These are phyloP conservation scores for Danaus plexippus DNA, from an alignment of 1,140 invertebrate species.

Conservation along the genomic window DNA sequence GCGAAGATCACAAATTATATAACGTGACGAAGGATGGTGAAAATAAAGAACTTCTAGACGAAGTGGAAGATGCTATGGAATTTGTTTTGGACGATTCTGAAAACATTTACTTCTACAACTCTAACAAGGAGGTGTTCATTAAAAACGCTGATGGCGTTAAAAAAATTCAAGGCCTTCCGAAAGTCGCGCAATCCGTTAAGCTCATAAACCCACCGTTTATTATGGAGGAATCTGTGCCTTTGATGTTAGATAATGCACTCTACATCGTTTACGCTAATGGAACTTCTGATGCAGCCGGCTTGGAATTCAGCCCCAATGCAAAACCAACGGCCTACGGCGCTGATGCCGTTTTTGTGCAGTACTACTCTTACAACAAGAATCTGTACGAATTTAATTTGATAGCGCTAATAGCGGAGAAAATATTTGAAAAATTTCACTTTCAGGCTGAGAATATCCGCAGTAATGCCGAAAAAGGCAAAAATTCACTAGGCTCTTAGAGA, in stretches of 20 bases:
- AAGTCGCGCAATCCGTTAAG: conserved; percentile 19
- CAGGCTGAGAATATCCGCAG: no score
- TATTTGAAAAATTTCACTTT: no score
- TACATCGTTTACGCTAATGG: conserved; percentile 37
- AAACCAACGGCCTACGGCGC: conserved; percentile 38
- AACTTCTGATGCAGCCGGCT: conserved; percentile 18
- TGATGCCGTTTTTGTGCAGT: conserved; percentile 39
- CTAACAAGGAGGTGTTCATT: conserved; percentile 33
- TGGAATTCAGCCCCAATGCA: conserved; percentile 22
- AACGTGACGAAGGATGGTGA: conserved; percentile 41
- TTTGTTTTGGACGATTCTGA: conserved; percentile 39
- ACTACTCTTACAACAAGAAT: conserved; percentile 42
- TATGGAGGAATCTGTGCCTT: conserved; percentile 29
- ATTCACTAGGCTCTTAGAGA: no score
- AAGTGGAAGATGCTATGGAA: conserved; percentile 32
- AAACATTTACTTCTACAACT: conserved; percentile 40
- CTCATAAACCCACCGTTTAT: conserved; percentile 39
- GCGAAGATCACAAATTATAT: conserved; percentile 35
- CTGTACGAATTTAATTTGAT: conserved; percentile 46
- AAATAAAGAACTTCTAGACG: conserved; percentile 35
- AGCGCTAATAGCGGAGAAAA: no score
- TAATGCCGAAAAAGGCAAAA: no score
- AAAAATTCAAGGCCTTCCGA: conserved; percentile 35
- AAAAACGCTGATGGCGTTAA: conserved; percentile 25
- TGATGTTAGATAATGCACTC: conserved; percentile 24